These are phyloP conservation scores for Lanius ludovicianus DNA, from an alignment of 2,113 vertebrate genomes.

Conservation along the genomic window DNA sequence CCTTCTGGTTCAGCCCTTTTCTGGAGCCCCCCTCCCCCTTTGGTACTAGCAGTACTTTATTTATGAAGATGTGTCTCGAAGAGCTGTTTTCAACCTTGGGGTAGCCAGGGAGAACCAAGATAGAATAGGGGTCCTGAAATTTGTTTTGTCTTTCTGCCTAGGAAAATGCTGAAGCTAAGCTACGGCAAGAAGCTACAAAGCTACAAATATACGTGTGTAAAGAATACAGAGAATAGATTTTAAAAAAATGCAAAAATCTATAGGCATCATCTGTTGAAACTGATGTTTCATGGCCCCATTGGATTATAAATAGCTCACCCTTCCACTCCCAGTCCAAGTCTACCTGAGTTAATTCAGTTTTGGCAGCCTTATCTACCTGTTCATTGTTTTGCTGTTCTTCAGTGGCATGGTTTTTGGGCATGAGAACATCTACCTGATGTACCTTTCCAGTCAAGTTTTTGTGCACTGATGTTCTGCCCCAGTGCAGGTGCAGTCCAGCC, in stretches of 20 bases:
- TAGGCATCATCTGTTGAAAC: not conserved
- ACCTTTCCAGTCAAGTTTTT: not conserved
- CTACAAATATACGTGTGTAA: not conserved
- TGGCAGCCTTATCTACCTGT: not conserved
- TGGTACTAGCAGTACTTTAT: too few relatives aligned
- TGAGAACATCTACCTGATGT: not conserved
- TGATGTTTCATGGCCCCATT: not conserved
- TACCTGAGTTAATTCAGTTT: not conserved
- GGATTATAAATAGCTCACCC: not conserved
- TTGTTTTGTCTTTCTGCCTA: not conserved
- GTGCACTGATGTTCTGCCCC: not conserved
- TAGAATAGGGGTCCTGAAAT: not conserved
- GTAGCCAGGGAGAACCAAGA: not conserved
- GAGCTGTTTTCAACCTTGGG: not conserved
- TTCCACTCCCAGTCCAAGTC: not conserved
- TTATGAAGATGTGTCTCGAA: not conserved
- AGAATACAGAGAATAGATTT: not conserved
- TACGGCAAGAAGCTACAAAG: not conserved
- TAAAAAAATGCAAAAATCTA: not conserved
- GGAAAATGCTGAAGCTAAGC: not conserved
- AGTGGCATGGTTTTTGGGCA: rapidly evolving
- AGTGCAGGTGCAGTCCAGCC: not conserved
- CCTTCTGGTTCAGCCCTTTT: too few relatives aligned
- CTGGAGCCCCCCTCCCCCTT: too few relatives aligned
- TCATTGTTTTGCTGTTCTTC: not conserved